Evolutionary conservation across 2,113 vertebrate species (phyloP).

Genomic region (Melanerpes formicivorus): DNA sequence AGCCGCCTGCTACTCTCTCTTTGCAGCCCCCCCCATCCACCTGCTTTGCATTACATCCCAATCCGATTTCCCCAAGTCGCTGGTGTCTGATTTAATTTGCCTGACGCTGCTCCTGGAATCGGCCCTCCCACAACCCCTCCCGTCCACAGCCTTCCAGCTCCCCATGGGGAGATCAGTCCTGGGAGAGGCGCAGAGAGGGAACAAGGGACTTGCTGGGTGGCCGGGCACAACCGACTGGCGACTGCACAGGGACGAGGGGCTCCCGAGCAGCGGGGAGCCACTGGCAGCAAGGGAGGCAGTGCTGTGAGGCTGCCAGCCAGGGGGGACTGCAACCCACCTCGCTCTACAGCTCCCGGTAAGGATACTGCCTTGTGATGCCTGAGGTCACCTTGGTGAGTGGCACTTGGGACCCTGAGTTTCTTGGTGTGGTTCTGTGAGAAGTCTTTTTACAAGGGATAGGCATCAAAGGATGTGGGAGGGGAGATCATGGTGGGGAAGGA

Average conservation of each 20-base stretch:
- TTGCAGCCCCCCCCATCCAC: slow-evolving; percentile 68
- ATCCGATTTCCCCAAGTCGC: slow-evolving; percentile 63
- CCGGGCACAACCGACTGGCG: neutral
- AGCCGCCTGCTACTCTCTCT: slow-evolving; percentile 51
- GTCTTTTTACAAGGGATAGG: neutral
- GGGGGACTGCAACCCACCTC: neutral
- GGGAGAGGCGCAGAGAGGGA: slow-evolving; percentile 59
- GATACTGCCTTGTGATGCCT: neutral
- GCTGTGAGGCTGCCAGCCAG: neutral
- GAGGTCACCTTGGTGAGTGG: neutral
- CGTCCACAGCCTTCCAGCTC: slow-evolving; percentile 48
- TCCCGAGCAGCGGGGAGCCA: neutral
- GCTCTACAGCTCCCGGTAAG: slow-evolving; percentile 42
- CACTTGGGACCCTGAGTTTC: neutral
- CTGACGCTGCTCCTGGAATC: slow-evolving; percentile 72
- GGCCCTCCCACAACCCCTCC: slow-evolving; percentile 68
- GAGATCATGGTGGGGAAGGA: neutral
- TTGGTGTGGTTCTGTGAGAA: neutral
- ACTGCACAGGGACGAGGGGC: neutral
- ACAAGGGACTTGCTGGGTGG: neutral
- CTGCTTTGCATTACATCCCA: slow-evolving; percentile 74
- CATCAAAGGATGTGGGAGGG: neutral
- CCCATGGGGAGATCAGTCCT: slow-evolving; percentile 71
- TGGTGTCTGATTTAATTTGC: slow-evolving; percentile 81
- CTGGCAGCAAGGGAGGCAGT: neutral